Evolutionary conservation across 2,888 invertebrate species (phyloP), one percentile per base, ranked within the genome.

Genomic region (Eristalis arbustorum): DNA sequence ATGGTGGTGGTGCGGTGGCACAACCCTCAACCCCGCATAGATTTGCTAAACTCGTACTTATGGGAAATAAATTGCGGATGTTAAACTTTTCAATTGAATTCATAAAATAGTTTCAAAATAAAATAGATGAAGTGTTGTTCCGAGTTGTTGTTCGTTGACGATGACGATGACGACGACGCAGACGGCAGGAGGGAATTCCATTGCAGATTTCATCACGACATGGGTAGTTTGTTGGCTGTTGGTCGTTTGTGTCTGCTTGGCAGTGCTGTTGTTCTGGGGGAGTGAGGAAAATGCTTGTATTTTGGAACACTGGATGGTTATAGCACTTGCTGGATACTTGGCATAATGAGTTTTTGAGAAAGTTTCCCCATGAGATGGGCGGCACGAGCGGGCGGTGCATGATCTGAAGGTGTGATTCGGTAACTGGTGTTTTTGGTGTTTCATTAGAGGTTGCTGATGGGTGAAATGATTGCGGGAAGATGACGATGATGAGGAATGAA

Each of bases 41-140:
- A 81, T 85, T 82, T 85, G 82, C 78, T 82, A 87, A 82, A 78
- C 82, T 82, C 61, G 57, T 82, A 78, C 77, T 87, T 87, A 87
- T 87, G 82, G 82, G 82, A 82, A 82, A 87, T 87, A 87, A 87
- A 87, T 87, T 87, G 85, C 82, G 78, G 85, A 87, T 87, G 82
- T 87, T 87, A 87, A 87, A 87, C 77, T 87, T 87, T 82, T 87
- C 85, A 87, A 87, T 87, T 87, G 85, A 87, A 87, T 87, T 87
- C 82, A 82, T 87, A 87, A 82, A 87, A 87, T 87, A 87, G 82
- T 87, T 87, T 87, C 69, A 72, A 76, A 87, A 87, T 82, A 77
- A 82, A 87, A 82, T 81, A 78, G 74, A 87, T 87, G 82, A 82
- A 87, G 85, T 87, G 82, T 71, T 87, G 85, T 87, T 87, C 72